phyloP scores from a whole-genome alignment of 2,888 invertebrate genomes.

The Lasioglossum marginatum region DNA sequence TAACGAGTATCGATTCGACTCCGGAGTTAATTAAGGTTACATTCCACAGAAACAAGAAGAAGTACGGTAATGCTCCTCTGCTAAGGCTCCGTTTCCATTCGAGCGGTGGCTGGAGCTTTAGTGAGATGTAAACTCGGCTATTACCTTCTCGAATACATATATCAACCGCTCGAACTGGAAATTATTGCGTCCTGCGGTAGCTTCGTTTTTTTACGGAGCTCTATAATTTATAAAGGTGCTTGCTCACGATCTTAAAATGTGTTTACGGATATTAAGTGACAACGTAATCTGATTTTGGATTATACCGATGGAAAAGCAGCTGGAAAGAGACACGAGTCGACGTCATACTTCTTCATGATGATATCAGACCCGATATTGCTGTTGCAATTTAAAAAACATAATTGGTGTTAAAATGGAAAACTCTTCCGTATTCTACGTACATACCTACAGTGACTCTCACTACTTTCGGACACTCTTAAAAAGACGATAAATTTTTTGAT shows the following conservation, averaged over 20 bases:
- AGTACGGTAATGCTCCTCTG: not conserved
- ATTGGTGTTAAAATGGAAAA: not conserved
- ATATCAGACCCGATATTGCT: too few relatives aligned
- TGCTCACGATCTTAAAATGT: not conserved
- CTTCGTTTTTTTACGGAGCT: not conserved
- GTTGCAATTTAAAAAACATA: too few relatives aligned
- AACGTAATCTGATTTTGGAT: not conserved
- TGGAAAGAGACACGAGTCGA: too few relatives aligned
- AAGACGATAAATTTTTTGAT: too few relatives aligned
- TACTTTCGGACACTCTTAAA: too few relatives aligned
- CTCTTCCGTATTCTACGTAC: not conserved
- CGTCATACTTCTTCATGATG: too few relatives aligned
- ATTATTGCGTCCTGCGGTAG: not conserved
- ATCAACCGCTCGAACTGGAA: not conserved
- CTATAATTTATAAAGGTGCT: not conserved
- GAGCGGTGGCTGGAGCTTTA: not conserved
- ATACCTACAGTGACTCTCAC: too few relatives aligned
- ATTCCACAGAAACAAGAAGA: not conserved
- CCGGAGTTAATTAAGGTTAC: conserved; percentile 41
- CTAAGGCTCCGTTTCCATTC: not conserved
- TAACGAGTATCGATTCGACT: conserved; percentile 13
- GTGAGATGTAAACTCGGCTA: not conserved
- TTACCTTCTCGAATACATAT: not conserved
- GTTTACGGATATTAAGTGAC: not conserved
- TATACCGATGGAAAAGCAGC: not conserved